Conservation (phyloP, 2,888 invertebrate genomes). For the Meliscaeva auricollis region DNA sequence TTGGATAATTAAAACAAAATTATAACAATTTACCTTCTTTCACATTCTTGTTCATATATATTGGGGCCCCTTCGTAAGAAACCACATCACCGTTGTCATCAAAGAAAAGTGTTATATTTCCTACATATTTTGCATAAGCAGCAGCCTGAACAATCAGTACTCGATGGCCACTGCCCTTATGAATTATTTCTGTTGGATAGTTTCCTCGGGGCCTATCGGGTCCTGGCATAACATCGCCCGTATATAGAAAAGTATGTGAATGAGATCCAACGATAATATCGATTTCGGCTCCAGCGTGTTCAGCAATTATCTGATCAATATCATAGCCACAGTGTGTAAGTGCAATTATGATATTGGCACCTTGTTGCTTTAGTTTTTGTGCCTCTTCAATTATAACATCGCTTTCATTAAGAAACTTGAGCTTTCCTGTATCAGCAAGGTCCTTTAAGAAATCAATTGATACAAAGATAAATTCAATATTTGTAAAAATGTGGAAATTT, state of each 20-base stretch:
- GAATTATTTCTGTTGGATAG: constrained; percentile 89
- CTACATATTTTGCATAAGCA: constrained; percentile 91
- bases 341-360: constrained; percentile 91
- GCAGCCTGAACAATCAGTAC: constrained; percentile 89
- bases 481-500: not conserved
- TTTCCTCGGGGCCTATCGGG: constrained; percentile 86
- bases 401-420: constrained; percentile 89
- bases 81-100: constrained; percentile 88
- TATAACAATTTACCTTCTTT: constrained; percentile 86
- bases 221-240: constrained; percentile 85
- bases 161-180: constrained; percentile 83
- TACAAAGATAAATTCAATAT: no score
- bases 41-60: constrained; percentile 87
- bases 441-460: constrained; percentile 84
- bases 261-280: constrained; percentile 95
- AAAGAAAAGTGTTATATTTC: constrained; percentile 90
- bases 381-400: constrained; percentile 89
- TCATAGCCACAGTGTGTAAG: constrained; percentile 93
- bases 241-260: constrained; percentile 91
- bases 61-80: constrained; percentile 89
- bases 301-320: constrained; percentile 88
- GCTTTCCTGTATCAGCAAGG: constrained; percentile 87
- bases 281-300: constrained; percentile 87
- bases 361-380: constrained; percentile 86
- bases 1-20: not conserved